Evolutionary conservation across 2,888 invertebrate genomes (phyloP), one percentile per base, ranked within the genome.

Genomic region (Scaeva pyrastri): DNA sequence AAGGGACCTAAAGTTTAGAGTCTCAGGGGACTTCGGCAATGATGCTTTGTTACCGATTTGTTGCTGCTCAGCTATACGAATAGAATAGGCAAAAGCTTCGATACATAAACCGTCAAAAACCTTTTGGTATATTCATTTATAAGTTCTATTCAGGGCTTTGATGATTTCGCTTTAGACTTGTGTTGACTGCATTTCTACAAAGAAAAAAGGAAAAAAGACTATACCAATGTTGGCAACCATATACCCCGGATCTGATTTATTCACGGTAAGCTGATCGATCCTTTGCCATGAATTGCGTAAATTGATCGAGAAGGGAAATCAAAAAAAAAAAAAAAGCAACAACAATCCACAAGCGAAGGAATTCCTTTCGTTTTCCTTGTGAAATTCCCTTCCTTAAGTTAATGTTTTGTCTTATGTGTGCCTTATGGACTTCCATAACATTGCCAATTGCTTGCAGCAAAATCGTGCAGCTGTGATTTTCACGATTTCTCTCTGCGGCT

Each of bases 391-490:
- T 43, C 21, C 43, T 77, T 55, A 62, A 26, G 60, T 26, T 56
- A n/a, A 52, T 58, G 56, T 19, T 52, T 23, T 19, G 4, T 11
- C 12, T 14, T 19, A 19, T 11, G 45, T 55, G 73, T 81, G 85
- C 70, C 80, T 76, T 73, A 81, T 79, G 84, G 75, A 48, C 43
- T 68, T 45, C 45, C 31, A n/a, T n/a, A 48, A 23, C 19, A 23
- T 68, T 23, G 74, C 70, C 75, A 71, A 81, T 62, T 19, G 60
- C 60, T 60, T 75, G 76, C 60, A 74, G 41, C 26, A 68, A 58
- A 75, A 52, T 82, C 71, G 80, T 86, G 81, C 86, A 86, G 86
- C 86, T 86, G 86, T 81, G 81, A 86, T 86, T 82, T 79, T 73
- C 80, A 79, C 75, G 80, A 64, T 85, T 80, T 72, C 75, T 43